Conservation (phyloP, 2,113 vertebrate species). For the Maccullochella peelii region DNA sequence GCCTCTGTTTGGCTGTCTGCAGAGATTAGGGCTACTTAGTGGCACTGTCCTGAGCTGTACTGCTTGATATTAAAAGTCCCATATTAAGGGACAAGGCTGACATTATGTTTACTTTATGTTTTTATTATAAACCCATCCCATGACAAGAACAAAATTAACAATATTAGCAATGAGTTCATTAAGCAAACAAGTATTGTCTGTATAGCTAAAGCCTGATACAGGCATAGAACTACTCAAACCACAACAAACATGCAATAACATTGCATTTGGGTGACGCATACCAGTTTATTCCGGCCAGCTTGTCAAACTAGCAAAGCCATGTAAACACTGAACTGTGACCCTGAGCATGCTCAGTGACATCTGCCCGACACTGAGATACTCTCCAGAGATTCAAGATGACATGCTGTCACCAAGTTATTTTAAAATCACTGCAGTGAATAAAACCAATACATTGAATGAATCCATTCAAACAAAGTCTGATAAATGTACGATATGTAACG, state of each 20-base stretch:
- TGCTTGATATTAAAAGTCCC: slow-evolving; percentile 27
- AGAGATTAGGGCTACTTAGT: slow-evolving; percentile 14
- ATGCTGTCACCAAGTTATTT: background rate
- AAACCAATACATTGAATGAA: background rate
- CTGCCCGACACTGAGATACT: background rate
- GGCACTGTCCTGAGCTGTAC: slow-evolving; percentile 3
- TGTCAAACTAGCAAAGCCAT: background rate
- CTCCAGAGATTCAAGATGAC: background rate
- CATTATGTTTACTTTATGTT: background rate
- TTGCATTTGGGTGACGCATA: background rate
- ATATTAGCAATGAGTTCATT: background rate
- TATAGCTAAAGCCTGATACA: background rate
- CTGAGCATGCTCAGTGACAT: background rate
- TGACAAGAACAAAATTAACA: background rate
- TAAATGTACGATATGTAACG: background rate
- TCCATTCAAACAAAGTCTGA: background rate
- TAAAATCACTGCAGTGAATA: background rate
- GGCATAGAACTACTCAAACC: background rate
- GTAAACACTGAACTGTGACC: background rate
- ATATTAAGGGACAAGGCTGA: background rate
- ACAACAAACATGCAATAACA: background rate
- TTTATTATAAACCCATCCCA: background rate
- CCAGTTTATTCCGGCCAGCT: background rate
- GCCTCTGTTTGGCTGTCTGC: slow-evolving; percentile 29
- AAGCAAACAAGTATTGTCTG: background rate